Conservation (phyloP, 2,888 invertebrate species). For the Biston stratarius region DNA sequence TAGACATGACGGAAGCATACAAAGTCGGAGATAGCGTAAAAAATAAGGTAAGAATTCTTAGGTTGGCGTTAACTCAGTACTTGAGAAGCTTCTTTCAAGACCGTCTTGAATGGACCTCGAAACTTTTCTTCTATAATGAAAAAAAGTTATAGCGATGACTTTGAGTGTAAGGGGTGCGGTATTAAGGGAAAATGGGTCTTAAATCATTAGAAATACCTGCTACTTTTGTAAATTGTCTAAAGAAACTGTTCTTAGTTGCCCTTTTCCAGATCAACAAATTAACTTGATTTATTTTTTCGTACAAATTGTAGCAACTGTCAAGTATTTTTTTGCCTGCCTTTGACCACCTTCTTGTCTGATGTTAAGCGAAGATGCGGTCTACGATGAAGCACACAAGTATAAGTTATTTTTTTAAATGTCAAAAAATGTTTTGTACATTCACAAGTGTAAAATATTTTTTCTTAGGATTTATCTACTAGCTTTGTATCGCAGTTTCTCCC, state of each 20-base stretch:
- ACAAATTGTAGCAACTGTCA: no score
- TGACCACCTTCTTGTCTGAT: no score
- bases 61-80: conserved; percentile 24
- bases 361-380: background rate
- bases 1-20: conserved; percentile 35
- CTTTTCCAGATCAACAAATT: background rate
- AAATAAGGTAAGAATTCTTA: conserved; percentile 34
- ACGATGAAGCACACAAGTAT: background rate
- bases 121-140: conserved; percentile 31
- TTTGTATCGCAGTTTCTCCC: no score
- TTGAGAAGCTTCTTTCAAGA: conserved; percentile 27
- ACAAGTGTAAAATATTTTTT: no score
- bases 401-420: background rate
- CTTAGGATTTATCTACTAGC: no score
- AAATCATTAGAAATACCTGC: background rate
- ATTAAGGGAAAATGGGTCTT: conserved; percentile 8
- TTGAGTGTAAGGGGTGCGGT: conserved; percentile 14
- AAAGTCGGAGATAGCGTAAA: conserved; percentile 33
- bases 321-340: no score
- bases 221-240: background rate
- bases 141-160: conserved; percentile 27
- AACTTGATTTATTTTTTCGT: background rate
- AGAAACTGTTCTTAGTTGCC: background rate
- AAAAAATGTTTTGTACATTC: no score
- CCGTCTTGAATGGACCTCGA: conserved; percentile 27